These are phyloP conservation scores for Panagrolaimus sp. DNA, from an alignment of 1,140 invertebrate genomes.

Conservation along the genomic window DNA sequence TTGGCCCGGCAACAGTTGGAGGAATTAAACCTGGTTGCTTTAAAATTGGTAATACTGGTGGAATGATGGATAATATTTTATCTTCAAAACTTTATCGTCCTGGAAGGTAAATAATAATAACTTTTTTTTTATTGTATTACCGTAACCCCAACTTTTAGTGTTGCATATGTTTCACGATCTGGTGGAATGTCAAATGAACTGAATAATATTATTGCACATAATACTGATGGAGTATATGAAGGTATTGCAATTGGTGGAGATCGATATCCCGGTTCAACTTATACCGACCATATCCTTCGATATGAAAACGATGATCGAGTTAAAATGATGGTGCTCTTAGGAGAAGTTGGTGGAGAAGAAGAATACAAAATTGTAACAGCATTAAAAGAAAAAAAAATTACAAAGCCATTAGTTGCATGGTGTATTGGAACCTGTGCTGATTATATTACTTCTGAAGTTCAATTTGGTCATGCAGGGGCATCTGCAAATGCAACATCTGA, in stretches of 20 bases:
- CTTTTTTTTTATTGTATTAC: slow-evolving; percentile 12
- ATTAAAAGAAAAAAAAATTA: slow-evolving; percentile 74
- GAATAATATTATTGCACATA: slow-evolving; percentile 94
- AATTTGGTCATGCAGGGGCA: slow-evolving; percentile 97
- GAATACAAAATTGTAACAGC: slow-evolving; percentile 93
- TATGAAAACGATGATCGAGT: slow-evolving; percentile 70
- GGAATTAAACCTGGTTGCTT: slow-evolving; percentile 98
- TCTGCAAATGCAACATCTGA: slow-evolving; percentile 91
- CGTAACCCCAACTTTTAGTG: slow-evolving; percentile 65
- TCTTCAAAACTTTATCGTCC: slow-evolving; percentile 92
- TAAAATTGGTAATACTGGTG: slow-evolving; percentile 98
- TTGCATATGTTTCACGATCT: slow-evolving; percentile 94
- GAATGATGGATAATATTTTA: slow-evolving; percentile 98
- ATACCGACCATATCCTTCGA: slow-evolving; percentile 92
- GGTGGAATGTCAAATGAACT: slow-evolving; percentile 99
- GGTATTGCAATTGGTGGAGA: slow-evolving; percentile 99
- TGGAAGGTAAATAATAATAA: slow-evolving; percentile 68
- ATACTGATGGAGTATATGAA: slow-evolving; percentile 93
- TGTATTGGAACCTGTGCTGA: slow-evolving; percentile 83
- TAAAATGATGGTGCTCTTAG: slow-evolving; percentile 89
- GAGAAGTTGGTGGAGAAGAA: slow-evolving; percentile 97
- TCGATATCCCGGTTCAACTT: slow-evolving; percentile 93
- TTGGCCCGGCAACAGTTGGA: slow-evolving; percentile 87
- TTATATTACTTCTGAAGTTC: slow-evolving; percentile 65
- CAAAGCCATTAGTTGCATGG: slow-evolving; percentile 93